A percentile compares a stretch with the other conserved stretches of the same genome.
Conservation (phyloP, 2,113 vertebrate genomes). For the Silurus meridionalis region DNA sequence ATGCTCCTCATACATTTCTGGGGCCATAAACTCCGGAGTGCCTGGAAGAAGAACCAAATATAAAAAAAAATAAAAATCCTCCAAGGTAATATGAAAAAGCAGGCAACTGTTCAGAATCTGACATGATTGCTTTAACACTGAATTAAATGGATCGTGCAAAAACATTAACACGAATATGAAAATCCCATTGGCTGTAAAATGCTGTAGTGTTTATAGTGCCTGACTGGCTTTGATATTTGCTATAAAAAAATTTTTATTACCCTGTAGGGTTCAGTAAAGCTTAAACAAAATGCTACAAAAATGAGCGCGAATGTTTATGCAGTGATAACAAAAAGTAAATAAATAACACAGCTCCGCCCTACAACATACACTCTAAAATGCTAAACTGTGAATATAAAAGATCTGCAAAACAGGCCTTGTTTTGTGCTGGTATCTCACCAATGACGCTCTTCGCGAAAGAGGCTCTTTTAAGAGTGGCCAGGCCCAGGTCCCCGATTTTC, state of each 20-base stretch:
- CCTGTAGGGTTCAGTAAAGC: not conserved
- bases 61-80: too few relatives aligned
- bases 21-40: conserved; percentile 97
- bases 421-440: conserved; percentile 67
- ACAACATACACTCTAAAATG: not conserved
- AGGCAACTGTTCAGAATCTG: not conserved
- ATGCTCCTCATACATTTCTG: conserved; percentile 98
- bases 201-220: not conserved
- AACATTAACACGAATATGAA: not conserved
- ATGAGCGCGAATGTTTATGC: not conserved
- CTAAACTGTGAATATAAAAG: not conserved
- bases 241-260: not conserved
- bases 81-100: not conserved
- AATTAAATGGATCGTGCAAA: not conserved
- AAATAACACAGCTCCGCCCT: not conserved
- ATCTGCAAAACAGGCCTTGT: not conserved
- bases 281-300: not conserved
- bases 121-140: not conserved
- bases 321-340: not conserved
- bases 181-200: too few relatives aligned
- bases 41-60: conserved; percentile 66
- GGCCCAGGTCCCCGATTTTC: conserved; percentile 94
- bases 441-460: conserved; percentile 98
- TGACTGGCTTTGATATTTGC: not conserved
- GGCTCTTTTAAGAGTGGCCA: conserved; percentile 94